Base-by-base conservation (phyloP, 2,888 invertebrate species). In the Amphipyra tragopoginis region DNA sequence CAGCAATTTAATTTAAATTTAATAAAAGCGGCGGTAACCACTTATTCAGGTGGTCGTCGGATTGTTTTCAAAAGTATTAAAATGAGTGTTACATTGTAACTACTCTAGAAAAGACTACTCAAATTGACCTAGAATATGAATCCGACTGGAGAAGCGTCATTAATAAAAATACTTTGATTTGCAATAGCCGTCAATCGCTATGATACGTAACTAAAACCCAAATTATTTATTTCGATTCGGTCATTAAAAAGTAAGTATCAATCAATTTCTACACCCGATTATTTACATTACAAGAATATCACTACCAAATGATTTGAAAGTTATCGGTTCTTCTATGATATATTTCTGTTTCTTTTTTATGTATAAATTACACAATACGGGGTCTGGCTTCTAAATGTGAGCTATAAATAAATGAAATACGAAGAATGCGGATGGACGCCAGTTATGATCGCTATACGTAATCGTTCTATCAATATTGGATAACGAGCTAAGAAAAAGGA, bases 341-440 rank as follows among this genome's bases (percentile, higher is more conserved):
- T 34, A 52, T 43, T 66, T 13, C 26, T 5, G 38, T 72, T 61
- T 39, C 61, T 60, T 60, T 71, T 69, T 72, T 66, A 70, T 72
- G n/a, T 49, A 55, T 49, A 43, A 21, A 51, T 61, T 54, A 72
- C 47, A 54, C 29, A 60, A 72, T 42, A 33, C 42, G 53, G 14
- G 33, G 8, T 36, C 51, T 65, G 54, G 43, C 55, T 52, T 72
- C 36, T 33, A 60, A 53, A 48, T 36, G 29, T 10, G 21, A 13
- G 34, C 34, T 48, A 60, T 69, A 51, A 59, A 71, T 64, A 58
- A 43, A 50, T 69, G 36, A 33, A 65, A 54, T 42, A 47, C 14
- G 13, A 60, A 55, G 67, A 72, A 70, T 66, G 72, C 67, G 72
- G 69, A 70, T 52, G 54, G 6, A 44, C 44, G 51, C 15, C 9